Evolutionary conservation across 2,113 vertebrate genomes (phyloP).

Genomic region (Cygnus atratus): DNA sequence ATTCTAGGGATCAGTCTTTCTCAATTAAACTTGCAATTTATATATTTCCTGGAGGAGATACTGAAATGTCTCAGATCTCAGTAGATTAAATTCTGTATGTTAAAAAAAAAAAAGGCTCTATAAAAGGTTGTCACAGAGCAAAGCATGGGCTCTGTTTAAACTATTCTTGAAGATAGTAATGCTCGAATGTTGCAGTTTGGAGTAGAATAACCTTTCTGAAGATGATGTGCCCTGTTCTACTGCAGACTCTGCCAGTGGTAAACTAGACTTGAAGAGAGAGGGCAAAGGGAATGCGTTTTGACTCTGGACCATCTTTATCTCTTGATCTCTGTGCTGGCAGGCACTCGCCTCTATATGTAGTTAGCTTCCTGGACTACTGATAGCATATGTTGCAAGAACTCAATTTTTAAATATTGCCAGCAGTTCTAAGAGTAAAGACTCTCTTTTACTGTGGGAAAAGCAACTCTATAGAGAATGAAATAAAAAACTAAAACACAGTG

Average conservation of each 20-base stretch:
- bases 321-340: not conserved
- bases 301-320: not conserved
- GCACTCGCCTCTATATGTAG: not conserved
- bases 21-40: conserved; percentile 31
- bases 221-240: not conserved
- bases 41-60: conserved; percentile 37
- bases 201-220: not conserved
- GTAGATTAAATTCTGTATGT: not conserved
- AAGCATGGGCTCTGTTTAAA: not conserved
- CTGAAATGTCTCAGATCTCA: conserved; percentile 18
- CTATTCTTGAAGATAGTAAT: not conserved
- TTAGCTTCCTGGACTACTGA: not conserved
- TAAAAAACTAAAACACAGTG: not conserved
- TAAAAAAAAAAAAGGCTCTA: conserved; percentile 25
- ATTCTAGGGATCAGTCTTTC: conserved; percentile 46
- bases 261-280: not conserved
- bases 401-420: not conserved
- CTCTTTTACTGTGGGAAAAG: not conserved
- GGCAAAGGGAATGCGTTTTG: not conserved
- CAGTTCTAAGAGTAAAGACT: not conserved
- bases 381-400: not conserved
- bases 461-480: not conserved
- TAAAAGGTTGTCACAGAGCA: conserved; percentile 7
- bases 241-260: not conserved
- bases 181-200: not conserved